Base-by-base conservation (phyloP, 2,888 invertebrate genomes). In the Cephus sareptanus region DNA sequence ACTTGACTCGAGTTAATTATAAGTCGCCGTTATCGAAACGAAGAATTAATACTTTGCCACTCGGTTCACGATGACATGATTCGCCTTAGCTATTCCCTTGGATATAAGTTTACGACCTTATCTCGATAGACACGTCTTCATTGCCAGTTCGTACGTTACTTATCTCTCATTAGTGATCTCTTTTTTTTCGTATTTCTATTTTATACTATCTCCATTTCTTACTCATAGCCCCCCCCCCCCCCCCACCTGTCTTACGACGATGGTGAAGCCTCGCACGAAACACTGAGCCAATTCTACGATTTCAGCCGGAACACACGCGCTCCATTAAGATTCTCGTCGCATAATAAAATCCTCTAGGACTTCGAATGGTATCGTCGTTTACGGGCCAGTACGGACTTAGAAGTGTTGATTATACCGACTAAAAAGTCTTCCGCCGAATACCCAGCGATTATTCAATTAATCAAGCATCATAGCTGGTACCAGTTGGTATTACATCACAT, bases 51-150 rank as follows among this genome's bases (percentile, higher is more conserved):
- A 15, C 23, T 80, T 79, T 34, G 76, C 76, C 75, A 76, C 75
- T 71, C 76, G 74, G 75, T 75, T 83, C 78, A 80, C 79, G 81
- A 83, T 83, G 81, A 85, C 37, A 74, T 75, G 40, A 75, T 77
- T 76, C 74, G 73, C 76, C 74, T 84, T 81, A 80, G 80, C 79
- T 81, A 82, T 85, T 83, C 82, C 83, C 4, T 37, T 37, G 13
- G 13, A 37, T 13, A 9, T 13, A 23, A 4, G 23, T n/a, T 37
- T 40, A 71, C 71, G n/a, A 23, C 9, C 56, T 56, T 56, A 56
- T 56, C 71, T 71, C 71, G 1, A 71, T 23, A 34, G 11, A 11
- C 12, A 11, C 30, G 11, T 71, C 71, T 15, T 30, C 30, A 23
- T 71, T 34, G 11, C 11, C 31, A 31, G 4, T 33, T 11, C 23